Conservation (phyloP, 2,113 vertebrate genomes). For the Rynchops niger region DNA sequence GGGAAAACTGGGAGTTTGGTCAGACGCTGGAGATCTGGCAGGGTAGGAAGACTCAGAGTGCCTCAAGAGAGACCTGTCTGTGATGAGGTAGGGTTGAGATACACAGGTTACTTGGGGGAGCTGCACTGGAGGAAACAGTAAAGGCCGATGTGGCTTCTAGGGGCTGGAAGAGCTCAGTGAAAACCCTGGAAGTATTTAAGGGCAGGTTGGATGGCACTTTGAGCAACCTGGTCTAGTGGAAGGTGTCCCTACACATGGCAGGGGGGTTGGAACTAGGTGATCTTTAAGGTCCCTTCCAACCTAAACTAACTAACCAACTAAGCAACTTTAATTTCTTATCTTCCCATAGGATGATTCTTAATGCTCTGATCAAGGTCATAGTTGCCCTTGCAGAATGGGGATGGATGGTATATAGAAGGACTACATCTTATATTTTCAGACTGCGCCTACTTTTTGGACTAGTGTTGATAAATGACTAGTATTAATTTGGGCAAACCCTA, state of each 20-base stretch:
- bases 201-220: not conserved
- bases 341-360: not conserved
- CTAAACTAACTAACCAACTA: not conserved
- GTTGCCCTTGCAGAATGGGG: not conserved
- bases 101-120: not conserved
- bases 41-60: not conserved
- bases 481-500: not conserved
- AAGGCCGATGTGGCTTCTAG: not conserved
- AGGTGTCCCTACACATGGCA: not conserved
- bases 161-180: accelerated
- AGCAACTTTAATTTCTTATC: not conserved
- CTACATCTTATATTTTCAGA: not conserved
- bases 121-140: not conserved
- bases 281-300: not conserved
- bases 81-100: not conserved
- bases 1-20: not conserved
- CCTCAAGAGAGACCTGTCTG: not conserved
- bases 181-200: not conserved
- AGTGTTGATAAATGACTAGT: not conserved
- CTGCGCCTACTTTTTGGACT: not conserved
- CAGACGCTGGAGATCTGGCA: not conserved
- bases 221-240: not conserved
- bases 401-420: not conserved
- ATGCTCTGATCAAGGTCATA: not conserved
- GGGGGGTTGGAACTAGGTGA: not conserved